Conservation (phyloP, 2,113 vertebrate species). For the Daboia siamensis region DNA sequence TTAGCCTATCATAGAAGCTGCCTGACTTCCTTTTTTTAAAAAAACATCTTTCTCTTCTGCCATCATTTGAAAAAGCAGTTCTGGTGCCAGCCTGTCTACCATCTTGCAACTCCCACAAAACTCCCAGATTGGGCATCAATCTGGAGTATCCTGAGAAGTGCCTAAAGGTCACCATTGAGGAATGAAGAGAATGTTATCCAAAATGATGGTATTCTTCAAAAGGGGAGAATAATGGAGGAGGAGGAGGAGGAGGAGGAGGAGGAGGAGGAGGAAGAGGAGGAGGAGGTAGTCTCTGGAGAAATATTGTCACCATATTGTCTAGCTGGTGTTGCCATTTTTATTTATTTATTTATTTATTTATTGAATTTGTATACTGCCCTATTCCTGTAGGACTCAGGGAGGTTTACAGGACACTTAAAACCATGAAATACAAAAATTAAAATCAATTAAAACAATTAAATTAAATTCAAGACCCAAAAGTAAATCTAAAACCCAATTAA, state of each 20-base stretch:
- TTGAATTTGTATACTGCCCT: too few relatives aligned
- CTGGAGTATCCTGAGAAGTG: neutral
- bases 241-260: neutral
- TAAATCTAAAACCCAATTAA: too few relatives aligned
- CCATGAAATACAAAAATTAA: too few relatives aligned
- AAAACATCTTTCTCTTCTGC: neutral
- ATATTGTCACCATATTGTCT: neutral
- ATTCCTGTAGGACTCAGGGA: too few relatives aligned
- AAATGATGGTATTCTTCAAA: neutral
- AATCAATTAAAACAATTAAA: too few relatives aligned
- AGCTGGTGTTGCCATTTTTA: neutral
- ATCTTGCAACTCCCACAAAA: neutral
- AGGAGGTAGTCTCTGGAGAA: neutral
- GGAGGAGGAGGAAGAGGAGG: neutral
- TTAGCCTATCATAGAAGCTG: neutral
- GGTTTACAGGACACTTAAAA: too few relatives aligned
- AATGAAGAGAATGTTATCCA: neutral
- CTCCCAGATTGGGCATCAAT: neutral
- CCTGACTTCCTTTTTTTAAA: neutral
- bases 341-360: too few relatives aligned
- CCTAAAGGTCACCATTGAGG: neutral
- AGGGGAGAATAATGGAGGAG: neutral
- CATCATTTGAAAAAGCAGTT: neutral
- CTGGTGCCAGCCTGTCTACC: neutral
- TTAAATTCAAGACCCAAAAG: too few relatives aligned